Percentiles rank a stretch among this genome's conserved stretches.
Evolutionary conservation across 2,888 invertebrate genomes (phyloP).

Genomic region (Microdon myrmicae): DNA sequence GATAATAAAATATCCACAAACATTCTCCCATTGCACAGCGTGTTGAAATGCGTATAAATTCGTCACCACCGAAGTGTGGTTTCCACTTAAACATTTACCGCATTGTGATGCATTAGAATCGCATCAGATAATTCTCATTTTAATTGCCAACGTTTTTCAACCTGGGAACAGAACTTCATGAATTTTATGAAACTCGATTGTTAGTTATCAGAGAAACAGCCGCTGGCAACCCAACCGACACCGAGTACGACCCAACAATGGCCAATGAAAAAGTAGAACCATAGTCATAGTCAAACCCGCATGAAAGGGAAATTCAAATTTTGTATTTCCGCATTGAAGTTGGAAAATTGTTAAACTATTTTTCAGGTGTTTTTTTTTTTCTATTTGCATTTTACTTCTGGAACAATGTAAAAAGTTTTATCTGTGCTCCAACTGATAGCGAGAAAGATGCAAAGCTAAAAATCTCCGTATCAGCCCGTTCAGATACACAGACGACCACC

Average conservation of each 20-base stretch:
- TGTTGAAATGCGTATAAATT: too few relatives aligned
- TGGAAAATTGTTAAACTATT: slow-evolving; percentile 46
- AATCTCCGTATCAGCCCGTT: too few relatives aligned
- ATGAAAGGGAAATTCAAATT: slow-evolving; percentile 36
- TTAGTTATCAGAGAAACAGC: not conserved
- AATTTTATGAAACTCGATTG: slow-evolving; percentile 13
- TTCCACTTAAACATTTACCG: too few relatives aligned
- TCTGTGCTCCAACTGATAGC: slow-evolving; percentile 27
- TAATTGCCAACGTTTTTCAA: slow-evolving; percentile 21
- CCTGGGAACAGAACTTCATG: slow-evolving; percentile 13
- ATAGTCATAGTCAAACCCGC: slow-evolving; percentile 7
- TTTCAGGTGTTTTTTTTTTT: slow-evolving; percentile 33
- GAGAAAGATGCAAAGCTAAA: not conserved
- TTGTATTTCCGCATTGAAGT: slow-evolving; percentile 28
- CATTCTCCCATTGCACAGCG: too few relatives aligned
- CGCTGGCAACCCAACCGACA: too few relatives aligned
- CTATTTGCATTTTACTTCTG: slow-evolving; percentile 43
- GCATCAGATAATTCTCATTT: slow-evolving; percentile 23
- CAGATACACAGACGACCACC: slow-evolving; percentile 5
- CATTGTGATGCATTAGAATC: slow-evolving; percentile 1
- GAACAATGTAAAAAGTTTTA: slow-evolving; percentile 49
- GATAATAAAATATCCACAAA: too few relatives aligned
- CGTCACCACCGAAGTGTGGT: too few relatives aligned
- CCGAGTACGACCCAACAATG: not conserved
- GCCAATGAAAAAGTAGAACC: not conserved